Conservation (phyloP, 2,113 vertebrate genomes). For the Neoarius graeffei region DNA sequence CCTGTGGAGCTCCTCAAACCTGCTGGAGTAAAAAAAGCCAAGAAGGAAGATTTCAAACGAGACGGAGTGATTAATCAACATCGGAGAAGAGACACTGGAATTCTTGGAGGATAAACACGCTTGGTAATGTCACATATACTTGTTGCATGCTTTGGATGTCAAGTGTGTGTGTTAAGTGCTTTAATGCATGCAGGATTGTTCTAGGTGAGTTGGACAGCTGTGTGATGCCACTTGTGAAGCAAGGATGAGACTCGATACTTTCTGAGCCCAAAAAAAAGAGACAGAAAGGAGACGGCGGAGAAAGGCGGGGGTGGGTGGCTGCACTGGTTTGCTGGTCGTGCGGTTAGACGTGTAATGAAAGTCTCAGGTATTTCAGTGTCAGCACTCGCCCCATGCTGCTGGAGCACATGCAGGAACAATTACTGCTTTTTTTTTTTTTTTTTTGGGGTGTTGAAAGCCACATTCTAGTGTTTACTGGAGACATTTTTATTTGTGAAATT, state of each 20-base stretch:
- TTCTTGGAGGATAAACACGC: neutral
- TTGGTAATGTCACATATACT: slow-evolving; percentile 4
- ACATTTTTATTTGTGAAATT: neutral
- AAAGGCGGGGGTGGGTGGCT: too few species aligned
- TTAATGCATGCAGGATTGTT: neutral
- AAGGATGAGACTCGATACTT: neutral
- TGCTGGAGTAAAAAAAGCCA: slow-evolving; percentile 27
- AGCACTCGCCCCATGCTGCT: slow-evolving; percentile 30
- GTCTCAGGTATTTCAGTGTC: slow-evolving; percentile 43
- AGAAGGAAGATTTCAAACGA: slow-evolving; percentile 55
- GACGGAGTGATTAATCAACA: neutral
- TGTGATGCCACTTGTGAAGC: neutral
- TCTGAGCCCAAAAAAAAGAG: neutral
- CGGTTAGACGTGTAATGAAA: slow-evolving; percentile 30
- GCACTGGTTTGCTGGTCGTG: neutral
- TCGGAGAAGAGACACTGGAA: neutral
- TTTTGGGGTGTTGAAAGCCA: neutral
- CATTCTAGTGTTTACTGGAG: neutral
- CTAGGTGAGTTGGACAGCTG: neutral
- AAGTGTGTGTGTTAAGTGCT: neutral
- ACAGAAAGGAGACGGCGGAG: neutral
- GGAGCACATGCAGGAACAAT: slow-evolving; percentile 28
- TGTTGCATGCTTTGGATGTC: too few species aligned
- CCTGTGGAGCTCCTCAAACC: slow-evolving; percentile 44
- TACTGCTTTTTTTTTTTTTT: neutral